A percentile compares a stretch with the other conserved stretches of the same genome.
Conservation (phyloP, 2,113 vertebrate genomes). For the Pangasianodon gigas region DNA sequence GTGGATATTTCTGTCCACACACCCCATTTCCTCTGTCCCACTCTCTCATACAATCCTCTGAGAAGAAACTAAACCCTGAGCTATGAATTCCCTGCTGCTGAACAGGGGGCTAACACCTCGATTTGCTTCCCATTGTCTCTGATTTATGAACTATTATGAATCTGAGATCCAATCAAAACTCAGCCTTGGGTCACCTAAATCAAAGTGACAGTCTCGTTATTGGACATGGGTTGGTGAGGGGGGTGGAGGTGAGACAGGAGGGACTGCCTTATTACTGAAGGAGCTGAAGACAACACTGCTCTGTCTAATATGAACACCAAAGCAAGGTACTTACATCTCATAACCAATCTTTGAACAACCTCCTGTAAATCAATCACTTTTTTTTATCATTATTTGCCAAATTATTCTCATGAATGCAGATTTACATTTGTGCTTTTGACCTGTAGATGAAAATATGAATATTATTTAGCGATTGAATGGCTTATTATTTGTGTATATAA, state of each 20-base stretch:
- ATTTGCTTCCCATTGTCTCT: constrained; percentile 38
- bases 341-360: not conserved
- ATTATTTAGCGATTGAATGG: not conserved
- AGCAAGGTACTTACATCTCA: not conserved
- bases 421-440: not conserved
- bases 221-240: constrained; percentile 25
- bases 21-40: not conserved
- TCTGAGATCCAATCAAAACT: constrained; percentile 47
- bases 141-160: constrained; percentile 52
- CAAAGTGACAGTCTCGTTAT: constrained; percentile 56
- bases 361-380: not conserved
- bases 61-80: not conserved
- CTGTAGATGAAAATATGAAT: not conserved
- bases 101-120: not conserved
- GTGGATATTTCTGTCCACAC: not conserved
- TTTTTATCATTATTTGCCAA: not conserved
- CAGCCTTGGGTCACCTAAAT: constrained; percentile 48
- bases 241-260: constrained; percentile 9
- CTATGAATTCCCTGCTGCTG: not conserved
- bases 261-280: not conserved
- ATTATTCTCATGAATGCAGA: not conserved
- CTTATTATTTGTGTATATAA: not conserved
- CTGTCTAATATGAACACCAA: not conserved
- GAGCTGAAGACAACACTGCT: constrained; percentile 12
- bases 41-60: not conserved